Conservation (phyloP, 2,888 invertebrate genomes). For the Epinotia brunnichana region DNA sequence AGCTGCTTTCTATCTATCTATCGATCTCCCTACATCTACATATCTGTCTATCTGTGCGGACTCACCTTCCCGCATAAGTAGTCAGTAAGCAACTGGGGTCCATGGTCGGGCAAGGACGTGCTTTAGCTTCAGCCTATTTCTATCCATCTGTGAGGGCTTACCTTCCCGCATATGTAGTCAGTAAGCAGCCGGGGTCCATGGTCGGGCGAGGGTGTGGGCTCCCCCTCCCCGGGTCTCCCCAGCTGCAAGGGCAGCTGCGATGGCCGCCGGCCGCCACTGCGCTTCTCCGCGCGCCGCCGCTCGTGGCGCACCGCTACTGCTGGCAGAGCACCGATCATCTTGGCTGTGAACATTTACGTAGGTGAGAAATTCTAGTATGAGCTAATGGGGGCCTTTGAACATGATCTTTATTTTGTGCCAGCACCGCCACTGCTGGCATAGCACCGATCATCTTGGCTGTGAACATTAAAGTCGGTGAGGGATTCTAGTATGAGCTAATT, state of each 20-base stretch:
- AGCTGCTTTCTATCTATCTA: too few species aligned
- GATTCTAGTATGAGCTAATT: conserved; percentile 13
- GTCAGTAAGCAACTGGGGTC: too few species aligned
- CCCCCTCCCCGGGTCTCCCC: conserved; percentile 84
- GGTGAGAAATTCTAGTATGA: conserved; percentile 27
- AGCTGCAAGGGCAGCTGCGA: conserved; percentile 87
- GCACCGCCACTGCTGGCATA: conserved; percentile 93
- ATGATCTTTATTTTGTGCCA: too few species aligned
- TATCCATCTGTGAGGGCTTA: conserved; percentile 56
- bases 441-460: conserved; percentile 91
- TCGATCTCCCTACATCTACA: too few species aligned
- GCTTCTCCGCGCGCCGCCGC: conserved; percentile 88
- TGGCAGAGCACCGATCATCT: conserved; percentile 94
- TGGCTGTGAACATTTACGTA: conserved; percentile 62
- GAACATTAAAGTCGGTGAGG: conserved; percentile 33
- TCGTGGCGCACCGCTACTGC: conserved; percentile 93
- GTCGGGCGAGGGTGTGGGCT: conserved; percentile 87
- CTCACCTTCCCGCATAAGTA: conserved; percentile 89
- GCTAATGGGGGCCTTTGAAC: background rate
- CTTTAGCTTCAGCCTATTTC: too few species aligned
- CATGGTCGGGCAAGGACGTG: too few species aligned
- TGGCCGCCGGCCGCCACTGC: conserved; percentile 85
- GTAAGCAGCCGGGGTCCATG: conserved; percentile 81
- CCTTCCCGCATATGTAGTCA: conserved; percentile 90
- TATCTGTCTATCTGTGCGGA: background rate